Conservation (phyloP, 2,888 invertebrate genomes). For the Limnephilus auricula region DNA sequence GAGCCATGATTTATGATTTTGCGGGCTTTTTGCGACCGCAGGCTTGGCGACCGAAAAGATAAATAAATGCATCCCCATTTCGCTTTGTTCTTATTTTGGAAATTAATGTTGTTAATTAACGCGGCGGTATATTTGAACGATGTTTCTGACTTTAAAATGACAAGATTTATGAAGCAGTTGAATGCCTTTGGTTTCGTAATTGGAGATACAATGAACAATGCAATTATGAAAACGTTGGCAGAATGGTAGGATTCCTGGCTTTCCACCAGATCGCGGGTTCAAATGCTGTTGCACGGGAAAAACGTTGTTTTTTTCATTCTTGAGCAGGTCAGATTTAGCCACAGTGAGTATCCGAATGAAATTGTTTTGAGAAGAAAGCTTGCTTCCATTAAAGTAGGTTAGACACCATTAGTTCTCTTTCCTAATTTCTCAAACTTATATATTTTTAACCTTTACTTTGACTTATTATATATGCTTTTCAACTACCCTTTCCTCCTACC, state of each 20-base stretch:
- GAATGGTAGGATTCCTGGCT: background rate
- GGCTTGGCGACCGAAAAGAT: background rate
- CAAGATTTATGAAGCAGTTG: background rate
- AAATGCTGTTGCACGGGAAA: background rate
- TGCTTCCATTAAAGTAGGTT: background rate
- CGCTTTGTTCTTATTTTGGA: slow-evolving; percentile 3
- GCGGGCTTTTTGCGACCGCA: background rate
- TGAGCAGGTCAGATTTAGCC: background rate
- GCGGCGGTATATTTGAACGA: background rate
- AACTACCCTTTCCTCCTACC: no score
- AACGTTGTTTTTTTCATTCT: background rate
- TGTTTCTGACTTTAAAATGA: background rate
- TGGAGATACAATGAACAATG: background rate
- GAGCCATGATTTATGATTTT: slow-evolving; percentile 33
- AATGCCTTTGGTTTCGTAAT: background rate
- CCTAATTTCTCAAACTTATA: no score
- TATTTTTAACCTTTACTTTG: no score
- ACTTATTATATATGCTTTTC: no score
- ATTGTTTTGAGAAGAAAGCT: background rate
- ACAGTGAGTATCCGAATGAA: background rate
- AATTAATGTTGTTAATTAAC: slow-evolving; percentile 33
- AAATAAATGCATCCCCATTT: slow-evolving; percentile 38
- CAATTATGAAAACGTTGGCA: background rate
- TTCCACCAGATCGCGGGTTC: background rate
- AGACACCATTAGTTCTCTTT: no score